These are phyloP conservation scores for Phocides pigmalion DNA, from an alignment of 1,140 invertebrate species.

Conservation along the genomic window DNA sequence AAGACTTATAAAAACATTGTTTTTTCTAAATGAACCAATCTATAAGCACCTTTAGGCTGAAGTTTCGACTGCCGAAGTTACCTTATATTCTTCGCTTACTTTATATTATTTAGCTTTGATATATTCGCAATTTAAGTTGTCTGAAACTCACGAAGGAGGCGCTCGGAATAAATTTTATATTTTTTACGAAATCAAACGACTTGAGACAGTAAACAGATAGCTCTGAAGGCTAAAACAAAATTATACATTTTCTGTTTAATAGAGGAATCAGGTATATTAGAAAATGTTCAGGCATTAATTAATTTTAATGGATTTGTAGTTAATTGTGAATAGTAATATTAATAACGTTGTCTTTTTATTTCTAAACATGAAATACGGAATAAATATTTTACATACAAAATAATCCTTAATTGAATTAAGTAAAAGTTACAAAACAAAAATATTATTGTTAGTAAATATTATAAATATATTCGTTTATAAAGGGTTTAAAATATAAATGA, in stretches of 20 bases:
- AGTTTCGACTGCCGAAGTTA: constrained; percentile 65
- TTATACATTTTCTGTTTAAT: neutral
- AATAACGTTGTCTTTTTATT: too few relatives aligned
- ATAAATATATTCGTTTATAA: too few relatives aligned
- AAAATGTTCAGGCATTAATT: too few relatives aligned
- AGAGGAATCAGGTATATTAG: neutral
- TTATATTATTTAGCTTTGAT: constrained; percentile 82
- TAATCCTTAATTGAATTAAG: too few relatives aligned
- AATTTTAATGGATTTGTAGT: too few relatives aligned
- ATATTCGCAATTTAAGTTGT: constrained; percentile 81
- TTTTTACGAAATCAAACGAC: constrained; percentile 64
- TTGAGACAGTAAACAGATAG: constrained; percentile 57
- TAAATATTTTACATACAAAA: too few relatives aligned
- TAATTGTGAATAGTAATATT: too few relatives aligned
- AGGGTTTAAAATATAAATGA: too few relatives aligned
- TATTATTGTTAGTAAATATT: too few relatives aligned
- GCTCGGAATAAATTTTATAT: constrained; percentile 74
- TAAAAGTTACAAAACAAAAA: too few relatives aligned
- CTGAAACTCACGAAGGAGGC: constrained; percentile 70
- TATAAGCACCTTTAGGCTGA: constrained; percentile 45
- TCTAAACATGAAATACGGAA: too few relatives aligned
- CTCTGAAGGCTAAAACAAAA: constrained; percentile 31
- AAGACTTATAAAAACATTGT: constrained; percentile 2
- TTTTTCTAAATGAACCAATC: constrained; percentile 30
- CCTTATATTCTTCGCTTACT: constrained; percentile 75